Conservation (phyloP, 1,140 invertebrate species). For the Cyrtorhinus lividipennis region DNA sequence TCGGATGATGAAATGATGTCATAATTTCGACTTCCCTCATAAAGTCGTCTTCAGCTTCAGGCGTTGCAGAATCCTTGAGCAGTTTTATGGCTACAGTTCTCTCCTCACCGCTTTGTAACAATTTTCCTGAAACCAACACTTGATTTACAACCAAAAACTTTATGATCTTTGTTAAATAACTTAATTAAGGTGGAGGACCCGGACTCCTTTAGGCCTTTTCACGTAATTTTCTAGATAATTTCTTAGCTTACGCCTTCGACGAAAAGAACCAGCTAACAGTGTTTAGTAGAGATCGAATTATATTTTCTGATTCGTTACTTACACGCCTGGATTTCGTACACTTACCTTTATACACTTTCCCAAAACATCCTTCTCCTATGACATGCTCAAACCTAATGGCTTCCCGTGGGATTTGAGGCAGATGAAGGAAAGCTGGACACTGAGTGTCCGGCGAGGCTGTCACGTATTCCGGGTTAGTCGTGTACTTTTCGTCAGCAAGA, state of each 20-base stretch:
- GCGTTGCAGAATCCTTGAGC: constrained; percentile 61
- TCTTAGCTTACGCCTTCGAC: no score
- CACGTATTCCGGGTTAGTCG: constrained; percentile 57
- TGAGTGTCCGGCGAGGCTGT: constrained; percentile 29
- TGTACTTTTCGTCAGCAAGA: constrained; percentile 53
- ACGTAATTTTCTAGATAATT: no score
- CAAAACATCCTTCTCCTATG: constrained; percentile 81
- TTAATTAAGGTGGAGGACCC: no score
- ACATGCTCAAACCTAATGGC: constrained; percentile 56
- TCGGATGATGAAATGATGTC: constrained; percentile 72
- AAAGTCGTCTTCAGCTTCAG: constrained; percentile 71
- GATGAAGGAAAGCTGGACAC: constrained; percentile 40
- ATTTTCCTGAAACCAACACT: constrained; percentile 45
- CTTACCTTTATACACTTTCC: constrained; percentile 57
- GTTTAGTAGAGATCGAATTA: no score
- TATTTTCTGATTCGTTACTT: no score
- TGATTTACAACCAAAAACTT: not conserved
- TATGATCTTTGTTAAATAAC: no score
- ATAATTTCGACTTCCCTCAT: constrained; percentile 80
- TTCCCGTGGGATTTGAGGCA: constrained; percentile 23
- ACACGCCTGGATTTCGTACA: no score
- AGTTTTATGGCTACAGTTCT: constrained; percentile 70
- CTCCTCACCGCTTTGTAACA: constrained; percentile 32
- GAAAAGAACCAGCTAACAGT: no score
- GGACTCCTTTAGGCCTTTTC: no score